Base-by-base conservation (phyloP, 35 echinoderm and acorn worm genomes). In the Apostichopus parvimensis region DNA sequence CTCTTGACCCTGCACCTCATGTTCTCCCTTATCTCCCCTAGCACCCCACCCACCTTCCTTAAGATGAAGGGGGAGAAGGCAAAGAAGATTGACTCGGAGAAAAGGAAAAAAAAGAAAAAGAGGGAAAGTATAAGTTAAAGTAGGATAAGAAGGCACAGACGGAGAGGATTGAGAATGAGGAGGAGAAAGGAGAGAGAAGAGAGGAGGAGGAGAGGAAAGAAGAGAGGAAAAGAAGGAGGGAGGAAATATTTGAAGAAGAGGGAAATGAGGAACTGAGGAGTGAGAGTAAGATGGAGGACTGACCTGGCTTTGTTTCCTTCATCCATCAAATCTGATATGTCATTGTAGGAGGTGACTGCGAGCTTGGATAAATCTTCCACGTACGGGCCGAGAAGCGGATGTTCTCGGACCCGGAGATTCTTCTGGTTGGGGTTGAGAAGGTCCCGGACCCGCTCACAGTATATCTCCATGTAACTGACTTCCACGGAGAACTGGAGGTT, bases 401-500 rank as follows among this genome's bases (percentile, higher is more conserved):
- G 97, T 61, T 99, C 97, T 78, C 97, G 79, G 13, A 99, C 97
- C 77, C 97, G 55, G 6, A 99, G 89, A 91, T 96, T 96, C 85
- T 99, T 99, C 59, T 96, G 91, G 81, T 96, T 99, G 55, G 97
- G 97, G 78, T 99, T 99, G 87, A 99, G 95, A 57, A 99, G 95
- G 88, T 99, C 97, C 14, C 97, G 78, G 6, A 99, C 97, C 52
- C 97, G 73, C 84, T 99, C 97, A 84, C 97, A 99, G 93, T 99
- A 99, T 77, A 99, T 99, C 92, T 99, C 97, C 97, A 99, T 99
- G 89, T 99, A 99, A 89, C 95, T 96, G 84, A 99, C 97, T 87
- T 99, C 97, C 21, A 99, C 97, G 9, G 97, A 99, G 88, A 90
- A 99, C 55, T 92, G 54, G 61, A 94, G 88, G 78, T 91, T 95